These are phyloP conservation scores for Crepidodera aurea DNA, from an alignment of 2,888 invertebrate genomes.

Conservation along the genomic window DNA sequence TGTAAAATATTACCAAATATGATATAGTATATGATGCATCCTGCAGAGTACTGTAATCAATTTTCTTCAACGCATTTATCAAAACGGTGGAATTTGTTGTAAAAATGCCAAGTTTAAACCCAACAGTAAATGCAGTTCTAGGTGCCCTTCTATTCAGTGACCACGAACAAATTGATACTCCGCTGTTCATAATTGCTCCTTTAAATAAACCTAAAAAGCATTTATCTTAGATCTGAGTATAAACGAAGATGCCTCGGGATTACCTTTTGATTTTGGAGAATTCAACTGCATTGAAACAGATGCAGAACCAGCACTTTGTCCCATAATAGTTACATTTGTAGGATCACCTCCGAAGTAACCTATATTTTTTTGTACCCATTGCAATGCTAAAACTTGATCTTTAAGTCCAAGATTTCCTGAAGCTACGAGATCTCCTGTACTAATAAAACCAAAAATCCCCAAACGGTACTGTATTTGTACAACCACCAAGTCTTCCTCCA, in stretches of 20 bases:
- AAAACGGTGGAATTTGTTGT: conserved; percentile 22
- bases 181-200: conserved; percentile 34
- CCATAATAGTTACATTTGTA: conserved; percentile 36
- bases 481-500: conserved; percentile 34
- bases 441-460: conserved; percentile 40
- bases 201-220: conserved; percentile 35
- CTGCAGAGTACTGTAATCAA: conserved; percentile 17
- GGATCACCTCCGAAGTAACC: conserved; percentile 38
- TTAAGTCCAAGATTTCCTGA: conserved; percentile 41
- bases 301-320: conserved; percentile 41
- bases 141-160: conserved; percentile 23
- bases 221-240: no score
- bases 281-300: conserved; percentile 39
- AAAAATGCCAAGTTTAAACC: conserved; percentile 4
- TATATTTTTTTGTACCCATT: conserved; percentile 41
- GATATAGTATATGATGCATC: background rate
- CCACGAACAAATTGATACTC: conserved; percentile 28
- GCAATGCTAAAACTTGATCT: conserved; percentile 39
- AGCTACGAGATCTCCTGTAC: conserved; percentile 34
- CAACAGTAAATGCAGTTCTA: conserved; percentile 27
- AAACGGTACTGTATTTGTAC: conserved; percentile 36
- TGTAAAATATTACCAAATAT: background rate
- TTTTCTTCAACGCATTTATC: conserved; percentile 15
- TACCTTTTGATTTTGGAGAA: conserved; percentile 33
- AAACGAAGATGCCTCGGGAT: no score